Percentiles rank a stretch among this genome's conserved stretches.
Evolutionary conservation across 2,113 vertebrate genomes (phyloP).

Genomic region (Protobothrops mucrosquamatus): DNA sequence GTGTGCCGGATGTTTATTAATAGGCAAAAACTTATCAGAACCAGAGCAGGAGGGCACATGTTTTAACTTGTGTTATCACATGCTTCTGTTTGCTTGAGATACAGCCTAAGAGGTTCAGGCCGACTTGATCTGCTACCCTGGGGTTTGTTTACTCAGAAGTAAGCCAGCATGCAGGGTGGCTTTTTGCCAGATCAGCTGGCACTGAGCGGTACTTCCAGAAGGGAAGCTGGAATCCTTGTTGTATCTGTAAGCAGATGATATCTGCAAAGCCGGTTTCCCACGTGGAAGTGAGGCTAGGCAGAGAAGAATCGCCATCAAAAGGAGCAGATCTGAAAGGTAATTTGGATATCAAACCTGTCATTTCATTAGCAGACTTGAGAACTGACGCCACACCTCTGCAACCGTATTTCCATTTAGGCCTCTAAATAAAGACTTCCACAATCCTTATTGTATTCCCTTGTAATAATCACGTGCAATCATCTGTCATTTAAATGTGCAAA

Average conservation of each 20-base stretch:
- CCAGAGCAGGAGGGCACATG: neutral
- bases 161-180: neutral
- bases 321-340: neutral
- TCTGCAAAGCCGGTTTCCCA: neutral
- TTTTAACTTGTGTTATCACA: conserved; percentile 16
- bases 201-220: neutral
- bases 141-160: neutral
- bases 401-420: neutral
- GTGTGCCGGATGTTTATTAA: no score
- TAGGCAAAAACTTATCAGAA: neutral
- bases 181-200: neutral
- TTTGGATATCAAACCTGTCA: neutral
- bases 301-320: neutral
- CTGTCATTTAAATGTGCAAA: neutral
- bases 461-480: neutral
- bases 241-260: neutral
- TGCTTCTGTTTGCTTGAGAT: conserved; percentile 21
- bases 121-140: neutral
- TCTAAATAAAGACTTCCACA: neutral
- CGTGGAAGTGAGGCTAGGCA: neutral
- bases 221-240: neutral
- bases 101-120: neutral
- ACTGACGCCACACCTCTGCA: neutral
- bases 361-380: neutral
- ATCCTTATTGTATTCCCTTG: neutral